These are phyloP conservation scores for Phaethornis superciliosus DNA, from an alignment of 2,113 vertebrate species.

Conservation along the genomic window DNA sequence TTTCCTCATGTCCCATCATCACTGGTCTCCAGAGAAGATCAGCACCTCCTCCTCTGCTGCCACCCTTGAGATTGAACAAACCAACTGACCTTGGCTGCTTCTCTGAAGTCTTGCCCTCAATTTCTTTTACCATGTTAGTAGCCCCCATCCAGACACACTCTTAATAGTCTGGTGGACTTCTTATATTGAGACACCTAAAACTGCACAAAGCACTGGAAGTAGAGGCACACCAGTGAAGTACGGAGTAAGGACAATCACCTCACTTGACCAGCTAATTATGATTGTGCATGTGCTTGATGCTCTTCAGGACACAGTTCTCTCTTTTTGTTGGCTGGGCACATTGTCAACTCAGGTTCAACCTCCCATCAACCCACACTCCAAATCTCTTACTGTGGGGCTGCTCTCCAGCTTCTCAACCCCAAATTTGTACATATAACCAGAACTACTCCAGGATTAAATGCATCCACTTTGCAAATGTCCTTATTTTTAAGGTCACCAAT, in stretches of 20 bases:
- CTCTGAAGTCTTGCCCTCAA: not conserved
- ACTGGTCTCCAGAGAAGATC: not conserved
- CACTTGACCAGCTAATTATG: accelerated
- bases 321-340: not conserved
- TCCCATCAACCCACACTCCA: not conserved
- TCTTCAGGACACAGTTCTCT: not conserved
- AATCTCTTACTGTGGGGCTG: not conserved
- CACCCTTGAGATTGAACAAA: not conserved
- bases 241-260: not conserved
- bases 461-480: not conserved
- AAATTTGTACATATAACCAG: not conserved
- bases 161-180: not conserved
- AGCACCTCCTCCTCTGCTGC: not conserved
- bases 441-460: not conserved
- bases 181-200: not conserved
- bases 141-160: not conserved
- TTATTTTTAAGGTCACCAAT: not conserved
- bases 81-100: not conserved
- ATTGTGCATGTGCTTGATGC: no score
- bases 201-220: not conserved
- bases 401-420: not conserved
- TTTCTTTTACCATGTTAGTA: not conserved
- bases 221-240: not conserved
- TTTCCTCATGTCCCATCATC: accelerated
- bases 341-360: not conserved